Base-by-base conservation (phyloP, 2,113 vertebrate species). In the Dipodomys stephensi region DNA sequence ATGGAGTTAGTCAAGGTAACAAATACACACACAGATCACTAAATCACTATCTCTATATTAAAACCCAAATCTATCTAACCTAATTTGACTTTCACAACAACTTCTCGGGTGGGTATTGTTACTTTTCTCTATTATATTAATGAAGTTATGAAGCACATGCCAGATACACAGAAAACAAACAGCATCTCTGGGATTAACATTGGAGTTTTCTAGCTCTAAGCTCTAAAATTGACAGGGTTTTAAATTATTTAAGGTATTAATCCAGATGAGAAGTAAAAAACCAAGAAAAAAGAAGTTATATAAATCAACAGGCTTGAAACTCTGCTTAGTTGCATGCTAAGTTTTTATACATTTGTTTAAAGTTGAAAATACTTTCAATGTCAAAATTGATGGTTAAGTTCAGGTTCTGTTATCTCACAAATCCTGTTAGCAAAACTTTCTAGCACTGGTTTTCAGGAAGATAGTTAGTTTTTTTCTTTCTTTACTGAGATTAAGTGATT, bases 71-170 rank as follows among this genome's bases (percentile, higher is more conserved):
- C 53, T 57, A 57, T 57, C 53, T 57, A 57, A 16, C 5, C 30
- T 69, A 53, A 35, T 72, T 87, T 83, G 30, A 73, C 78, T 92
- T 90, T 64, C 12, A 74, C 28, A 72, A 46, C 11, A 87, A 11
- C 67, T 18, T 3, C 39, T 16, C 10, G 13, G 68, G 27, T 46
- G n/a, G 6, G 7, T 28, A 53, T 44, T 57, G 60, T 67, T 30
- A 15, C 81, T 92, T 82, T 86, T 83, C 20, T 78, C 22, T 88
- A 39, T 92, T 92, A 92, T 90, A 25, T 68, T 72, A 11, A 57
- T 64, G 57, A 92, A 25, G 53, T 87, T 88, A 83, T 35, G 9
- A 23, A 83, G 16, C n/a, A 64, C 1, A 23, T 84, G 78, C 74
- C 8, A 79, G 57, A 78, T 27, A 92, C 3, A 72, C 3, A 46